phyloP scores from a whole-genome alignment of 2,888 invertebrate genomes.

The Cephus pygmeus region DNA sequence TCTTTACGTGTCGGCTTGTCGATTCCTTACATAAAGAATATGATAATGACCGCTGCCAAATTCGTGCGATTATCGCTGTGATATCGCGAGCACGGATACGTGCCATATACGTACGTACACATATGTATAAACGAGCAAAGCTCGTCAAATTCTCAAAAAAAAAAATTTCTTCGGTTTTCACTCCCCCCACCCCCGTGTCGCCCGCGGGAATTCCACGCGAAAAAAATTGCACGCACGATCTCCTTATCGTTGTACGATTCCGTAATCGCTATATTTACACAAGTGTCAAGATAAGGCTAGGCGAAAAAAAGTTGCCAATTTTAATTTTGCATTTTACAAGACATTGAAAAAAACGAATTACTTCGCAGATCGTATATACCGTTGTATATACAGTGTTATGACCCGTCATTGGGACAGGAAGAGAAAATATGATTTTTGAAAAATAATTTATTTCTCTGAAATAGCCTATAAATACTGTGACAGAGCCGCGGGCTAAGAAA shows the following conservation, averaged over 20 bases:
- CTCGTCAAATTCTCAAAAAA: not conserved
- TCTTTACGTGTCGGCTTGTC: not conserved
- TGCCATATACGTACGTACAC: too few species aligned
- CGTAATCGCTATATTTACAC: not conserved
- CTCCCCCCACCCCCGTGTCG: fast-evolving
- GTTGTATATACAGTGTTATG: not conserved
- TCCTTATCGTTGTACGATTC: not conserved
- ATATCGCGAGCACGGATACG: not conserved
- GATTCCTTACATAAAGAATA: not conserved
- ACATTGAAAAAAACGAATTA: not conserved
- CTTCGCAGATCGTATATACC: not conserved
- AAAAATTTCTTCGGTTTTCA: not conserved
- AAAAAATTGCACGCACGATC: not conserved
- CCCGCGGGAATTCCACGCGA: not conserved
- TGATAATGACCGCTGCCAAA: not conserved
- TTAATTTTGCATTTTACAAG: not conserved
- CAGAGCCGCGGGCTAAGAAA: not conserved
- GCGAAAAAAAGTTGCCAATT: not conserved
- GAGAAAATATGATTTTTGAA: not conserved
- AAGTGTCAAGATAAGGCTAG: not conserved
- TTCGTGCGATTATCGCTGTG: not conserved
- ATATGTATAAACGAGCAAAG: not conserved
- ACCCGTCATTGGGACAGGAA: not conserved
- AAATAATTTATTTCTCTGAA: not conserved
- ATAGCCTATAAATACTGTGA: not conserved